These are phyloP conservation scores for Chaetodon trifasciatus DNA, from an alignment of 2,797 vertebrate genomes.

Conservation along the genomic window DNA sequence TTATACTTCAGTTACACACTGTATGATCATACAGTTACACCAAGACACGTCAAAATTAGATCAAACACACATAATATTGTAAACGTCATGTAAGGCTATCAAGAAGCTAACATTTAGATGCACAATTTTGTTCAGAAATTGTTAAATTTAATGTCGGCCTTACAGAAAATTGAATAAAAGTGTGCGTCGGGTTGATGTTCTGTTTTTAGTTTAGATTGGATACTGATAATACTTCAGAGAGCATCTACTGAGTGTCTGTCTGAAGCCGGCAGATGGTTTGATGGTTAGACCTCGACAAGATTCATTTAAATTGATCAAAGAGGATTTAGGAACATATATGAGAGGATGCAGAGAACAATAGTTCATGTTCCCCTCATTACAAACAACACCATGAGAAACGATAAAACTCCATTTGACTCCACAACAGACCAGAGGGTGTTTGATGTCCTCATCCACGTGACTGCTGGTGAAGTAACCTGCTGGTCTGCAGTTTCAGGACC, in stretches of 20 bases:
- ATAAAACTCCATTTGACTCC: no score
- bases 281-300: background rate
- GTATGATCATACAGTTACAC: background rate
- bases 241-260: background rate
- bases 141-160: background rate
- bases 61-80: background rate
- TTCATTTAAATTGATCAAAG: background rate
- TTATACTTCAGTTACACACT: background rate
- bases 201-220: no score
- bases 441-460: no score
- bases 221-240: background rate
- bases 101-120: background rate
- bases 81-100: background rate
- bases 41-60: no score
- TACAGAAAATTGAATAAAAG: background rate
- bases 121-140: background rate
- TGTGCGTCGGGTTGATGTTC: no score
- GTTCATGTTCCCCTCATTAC: no score
- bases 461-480: constrained; percentile 6
- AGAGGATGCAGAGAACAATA: no score
- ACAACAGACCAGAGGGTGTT: no score
- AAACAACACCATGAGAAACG: no score
- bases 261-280: background rate
- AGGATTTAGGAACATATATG: background rate
- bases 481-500: constrained; percentile 41